These are phyloP conservation scores for Aphelocoma californica DNA, from an alignment of 2,797 vertebrate genomes.

Conservation along the genomic window DNA sequence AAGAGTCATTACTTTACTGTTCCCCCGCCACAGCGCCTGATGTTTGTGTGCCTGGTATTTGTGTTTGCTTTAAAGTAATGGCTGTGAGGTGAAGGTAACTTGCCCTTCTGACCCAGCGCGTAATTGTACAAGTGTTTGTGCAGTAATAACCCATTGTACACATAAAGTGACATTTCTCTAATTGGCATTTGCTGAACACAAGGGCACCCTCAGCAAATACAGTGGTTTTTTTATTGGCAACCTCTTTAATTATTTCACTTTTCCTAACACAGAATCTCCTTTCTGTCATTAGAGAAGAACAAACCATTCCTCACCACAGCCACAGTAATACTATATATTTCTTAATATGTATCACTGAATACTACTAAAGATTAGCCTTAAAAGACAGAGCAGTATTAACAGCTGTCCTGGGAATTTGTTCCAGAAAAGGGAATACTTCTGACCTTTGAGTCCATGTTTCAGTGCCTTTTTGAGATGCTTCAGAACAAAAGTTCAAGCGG, in stretches of 20 bases:
- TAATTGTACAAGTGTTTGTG: not conserved
- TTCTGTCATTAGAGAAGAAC: conserved; percentile 1
- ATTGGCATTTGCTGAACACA: not conserved
- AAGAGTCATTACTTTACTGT: not conserved
- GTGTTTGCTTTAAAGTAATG: conserved; percentile 41
- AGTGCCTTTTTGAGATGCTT: not conserved
- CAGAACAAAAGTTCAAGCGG: conserved; percentile 38
- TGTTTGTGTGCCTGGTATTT: not conserved
- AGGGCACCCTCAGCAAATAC: conserved; percentile 15
- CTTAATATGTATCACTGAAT: not conserved
- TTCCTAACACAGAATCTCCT: not conserved
- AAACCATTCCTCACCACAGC: not conserved
- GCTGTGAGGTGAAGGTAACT: conserved; percentile 1
- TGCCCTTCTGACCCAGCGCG: not conserved
- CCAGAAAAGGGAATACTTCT: conserved; percentile 21
- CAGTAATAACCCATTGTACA: not conserved
- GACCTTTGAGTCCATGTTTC: not conserved
- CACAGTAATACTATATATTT: not conserved
- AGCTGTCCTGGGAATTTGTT: conserved; percentile 29
- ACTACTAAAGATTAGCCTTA: conserved; percentile 13
- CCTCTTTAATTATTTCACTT: conserved; percentile 21
- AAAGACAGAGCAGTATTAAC: conserved; percentile 19
- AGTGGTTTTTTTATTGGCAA: conserved; percentile 47
- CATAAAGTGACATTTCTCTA: conserved; percentile 39
- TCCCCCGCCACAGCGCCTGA: not conserved